Conservation (phyloP, 2,888 invertebrate species). For the Erynnis tages region DNA sequence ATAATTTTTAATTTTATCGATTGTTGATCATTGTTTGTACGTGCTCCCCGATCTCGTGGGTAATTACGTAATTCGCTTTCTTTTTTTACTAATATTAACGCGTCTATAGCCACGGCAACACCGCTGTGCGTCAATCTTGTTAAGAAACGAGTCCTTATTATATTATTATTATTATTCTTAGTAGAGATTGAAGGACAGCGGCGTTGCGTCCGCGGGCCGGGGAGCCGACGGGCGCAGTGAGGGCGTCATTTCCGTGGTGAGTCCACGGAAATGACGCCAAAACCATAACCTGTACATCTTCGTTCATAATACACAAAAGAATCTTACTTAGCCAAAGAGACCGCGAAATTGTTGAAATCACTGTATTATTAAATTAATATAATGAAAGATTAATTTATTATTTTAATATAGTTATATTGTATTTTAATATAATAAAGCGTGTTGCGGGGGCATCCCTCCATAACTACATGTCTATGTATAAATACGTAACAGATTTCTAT, state of each 20-base stretch:
- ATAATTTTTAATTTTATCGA: conserved; percentile 48
- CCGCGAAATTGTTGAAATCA: conserved; percentile 51
- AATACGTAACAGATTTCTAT: conserved; percentile 70
- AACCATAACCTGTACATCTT: not conserved
- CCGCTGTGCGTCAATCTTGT: not conserved
- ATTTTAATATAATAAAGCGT: conserved; percentile 44
- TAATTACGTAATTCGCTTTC: conserved; percentile 1
- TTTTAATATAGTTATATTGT: conserved; percentile 47
- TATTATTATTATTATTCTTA: not conserved
- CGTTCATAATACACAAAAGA: conserved; percentile 43
- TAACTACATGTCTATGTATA: conserved; percentile 51
- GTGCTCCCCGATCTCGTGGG: conserved; percentile 5
- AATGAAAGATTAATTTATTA: conserved; percentile 44
- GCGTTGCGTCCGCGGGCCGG: too few relatives aligned
- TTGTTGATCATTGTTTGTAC: conserved; percentile 46
- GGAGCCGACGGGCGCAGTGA: too few relatives aligned
- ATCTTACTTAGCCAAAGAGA: conserved; percentile 69
- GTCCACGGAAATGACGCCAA: too few relatives aligned
- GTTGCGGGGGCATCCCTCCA: conserved; percentile 35
- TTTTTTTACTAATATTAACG: conserved; percentile 16
- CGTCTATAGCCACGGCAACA: conserved; percentile 10
- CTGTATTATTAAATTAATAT: conserved; percentile 52
- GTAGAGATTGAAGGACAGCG: not conserved
- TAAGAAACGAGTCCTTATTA: not conserved
- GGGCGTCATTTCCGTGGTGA: too few relatives aligned